Evolutionary conservation across 2,888 invertebrate genomes (phyloP).

Genomic region (Chaitophorus viminalis): DNA sequence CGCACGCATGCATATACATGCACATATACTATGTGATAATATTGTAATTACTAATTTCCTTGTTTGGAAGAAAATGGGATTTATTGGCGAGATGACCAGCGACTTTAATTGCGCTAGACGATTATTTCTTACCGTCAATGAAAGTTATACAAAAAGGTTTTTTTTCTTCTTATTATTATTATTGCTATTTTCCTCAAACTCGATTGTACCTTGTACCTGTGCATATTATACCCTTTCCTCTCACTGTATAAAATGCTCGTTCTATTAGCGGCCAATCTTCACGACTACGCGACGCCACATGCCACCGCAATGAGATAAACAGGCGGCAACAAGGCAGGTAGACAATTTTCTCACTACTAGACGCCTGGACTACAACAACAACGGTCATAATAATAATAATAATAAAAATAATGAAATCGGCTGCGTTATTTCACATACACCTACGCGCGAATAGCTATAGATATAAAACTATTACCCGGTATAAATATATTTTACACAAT

Average conservation of each 20-base stretch:
- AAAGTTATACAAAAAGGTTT: not conserved
- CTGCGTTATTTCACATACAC: constrained; percentile 20
- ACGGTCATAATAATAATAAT: not conserved
- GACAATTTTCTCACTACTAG: constrained; percentile 48
- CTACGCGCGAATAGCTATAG: not conserved
- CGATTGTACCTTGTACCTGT: no score
- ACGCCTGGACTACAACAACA: constrained; percentile 47
- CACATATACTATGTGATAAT: not conserved
- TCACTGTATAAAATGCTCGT: not conserved
- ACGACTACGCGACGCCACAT: constrained; percentile 3
- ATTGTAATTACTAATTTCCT: constrained; percentile 59
- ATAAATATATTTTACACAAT: not conserved
- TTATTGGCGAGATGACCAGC: constrained; percentile 34
- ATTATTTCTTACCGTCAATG: constrained; percentile 43
- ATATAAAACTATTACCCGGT: not conserved
- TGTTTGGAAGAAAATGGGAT: constrained; percentile 48
- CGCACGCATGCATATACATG: not conserved
- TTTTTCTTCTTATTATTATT: not conserved
- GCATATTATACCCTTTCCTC: not conserved
- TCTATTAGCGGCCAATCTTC: constrained; percentile 16
- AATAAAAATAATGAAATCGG: constrained; percentile 45
- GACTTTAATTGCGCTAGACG: constrained; percentile 49
- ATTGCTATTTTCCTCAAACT: not conserved
- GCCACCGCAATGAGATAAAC: constrained; percentile 10
- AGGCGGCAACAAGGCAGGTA: constrained; percentile 40